Base-by-base conservation (phyloP, 2,113 vertebrate genomes). In the Daphoenositta chrysoptera region DNA sequence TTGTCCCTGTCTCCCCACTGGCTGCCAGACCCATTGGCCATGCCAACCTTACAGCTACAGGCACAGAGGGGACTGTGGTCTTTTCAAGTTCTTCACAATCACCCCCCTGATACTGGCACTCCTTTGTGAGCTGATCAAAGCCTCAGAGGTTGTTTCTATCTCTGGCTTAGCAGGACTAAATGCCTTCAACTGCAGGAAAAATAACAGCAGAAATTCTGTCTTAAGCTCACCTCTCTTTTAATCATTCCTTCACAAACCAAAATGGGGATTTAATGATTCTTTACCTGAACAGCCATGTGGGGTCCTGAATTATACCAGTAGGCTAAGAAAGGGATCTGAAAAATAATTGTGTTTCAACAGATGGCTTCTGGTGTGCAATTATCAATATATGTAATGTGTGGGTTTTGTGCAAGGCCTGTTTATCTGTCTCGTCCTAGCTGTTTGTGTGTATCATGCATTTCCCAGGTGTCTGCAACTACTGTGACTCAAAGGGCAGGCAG, bases 401-500 rank as follows among this genome's bases (percentile, higher is more conserved):
- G 23, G 3, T 83, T 90, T 66, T 86, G 50, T 78, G 30, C 35
- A 51, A 78, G 35, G 30, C 57, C 68, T 93, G 71, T 60, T 83
- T 84, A 64, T 91, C 76, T 82, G 80, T 28, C 57, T 96, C 0
- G 0, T 60, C 26, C 57, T 79, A 35, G 35, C 23, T 87, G n/a
- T 83, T 95, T 70, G 19, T 40, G 54, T 71, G 33, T 56, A 66
- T 75, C 44, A 44, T 17, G 44, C 56, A 45, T 91, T 91, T 93
- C 89, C 66, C 65, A 75, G 80, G 73, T 93, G 83, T 56, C 48
- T 82, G 53, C 57, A 82, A 27, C 64, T 28, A 13, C 83, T 57
- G 7, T 53, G 87, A 75, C 83, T 95, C 93, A 95, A 81, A 92
- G 61, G 87, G 37, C 61, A 95, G 81, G 78, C 76, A 94, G 87